Conservation (phyloP, 2,888 invertebrate genomes). For the Agrotis segetum region DNA sequence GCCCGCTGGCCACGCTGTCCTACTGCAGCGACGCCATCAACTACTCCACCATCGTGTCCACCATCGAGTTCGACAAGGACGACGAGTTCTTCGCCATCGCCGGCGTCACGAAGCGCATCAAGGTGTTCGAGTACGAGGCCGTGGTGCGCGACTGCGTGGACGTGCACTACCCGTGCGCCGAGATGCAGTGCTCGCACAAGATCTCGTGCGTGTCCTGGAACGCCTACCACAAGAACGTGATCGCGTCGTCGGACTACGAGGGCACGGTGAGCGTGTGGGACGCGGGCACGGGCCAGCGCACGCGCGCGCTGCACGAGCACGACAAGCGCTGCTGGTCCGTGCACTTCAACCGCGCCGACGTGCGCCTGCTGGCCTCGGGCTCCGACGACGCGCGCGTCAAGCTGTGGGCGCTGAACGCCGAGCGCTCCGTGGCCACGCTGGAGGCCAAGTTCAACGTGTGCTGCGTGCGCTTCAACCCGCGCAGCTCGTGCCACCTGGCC, state of each 20-base stretch:
- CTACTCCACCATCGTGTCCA: slow-evolving; percentile 96
- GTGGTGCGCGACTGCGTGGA: slow-evolving; percentile 96
- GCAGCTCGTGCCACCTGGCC: slow-evolving; percentile 96
- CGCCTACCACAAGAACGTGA: slow-evolving; percentile 95
- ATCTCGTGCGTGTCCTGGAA: slow-evolving; percentile 99
- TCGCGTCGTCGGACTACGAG: slow-evolving; percentile 98
- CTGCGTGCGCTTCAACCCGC: slow-evolving; percentile 94
- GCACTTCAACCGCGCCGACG: slow-evolving; percentile 98
- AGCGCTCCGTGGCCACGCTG: slow-evolving; percentile 95
- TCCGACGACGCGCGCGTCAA: slow-evolving; percentile 98
- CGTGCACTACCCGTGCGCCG: slow-evolving; percentile 97
- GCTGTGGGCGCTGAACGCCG: slow-evolving; percentile 97
- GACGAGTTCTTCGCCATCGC: slow-evolving; percentile 99
- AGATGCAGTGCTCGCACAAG: slow-evolving; percentile 98
- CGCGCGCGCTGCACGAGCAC: slow-evolving; percentile 95
- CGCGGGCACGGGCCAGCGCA: slow-evolving; percentile 94
- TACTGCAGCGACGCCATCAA: slow-evolving; percentile 97
- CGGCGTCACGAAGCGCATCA: slow-evolving; percentile 98
- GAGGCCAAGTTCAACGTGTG: slow-evolving; percentile 99
- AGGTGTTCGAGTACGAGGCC: slow-evolving; percentile 97
- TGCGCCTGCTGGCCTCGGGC: slow-evolving; percentile 97
- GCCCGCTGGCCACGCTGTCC: slow-evolving; percentile 96
- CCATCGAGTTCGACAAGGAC: slow-evolving; percentile 99
- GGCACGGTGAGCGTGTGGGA: slow-evolving; percentile 98
- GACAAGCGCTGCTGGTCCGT: slow-evolving; percentile 99